Percentiles rank a stretch among this genome's conserved stretches.
These are phyloP conservation scores for Strix aluco DNA, from an alignment of 2,113 vertebrate species.

Conservation along the genomic window DNA sequence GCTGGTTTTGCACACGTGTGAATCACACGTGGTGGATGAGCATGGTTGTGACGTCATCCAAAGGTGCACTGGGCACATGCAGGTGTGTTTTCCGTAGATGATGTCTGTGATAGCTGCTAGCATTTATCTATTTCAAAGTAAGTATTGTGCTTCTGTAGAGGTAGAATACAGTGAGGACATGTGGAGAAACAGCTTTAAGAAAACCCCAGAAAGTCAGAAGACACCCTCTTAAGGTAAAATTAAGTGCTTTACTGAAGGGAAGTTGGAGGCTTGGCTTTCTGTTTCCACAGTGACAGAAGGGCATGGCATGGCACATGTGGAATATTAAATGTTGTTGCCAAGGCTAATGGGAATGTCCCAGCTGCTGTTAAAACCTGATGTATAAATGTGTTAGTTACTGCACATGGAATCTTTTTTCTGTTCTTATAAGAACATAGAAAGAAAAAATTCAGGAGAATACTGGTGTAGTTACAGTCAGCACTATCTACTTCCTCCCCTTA, in stretches of 20 bases:
- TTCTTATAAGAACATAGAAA: neutral
- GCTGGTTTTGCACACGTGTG: rapidly evolving
- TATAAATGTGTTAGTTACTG: neutral
- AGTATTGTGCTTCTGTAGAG: neutral
- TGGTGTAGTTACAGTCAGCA: neutral
- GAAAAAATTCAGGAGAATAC: neutral
- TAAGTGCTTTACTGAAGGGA: neutral
- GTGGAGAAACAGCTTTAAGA: neutral
- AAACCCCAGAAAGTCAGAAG: neutral
- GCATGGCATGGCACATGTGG: neutral
- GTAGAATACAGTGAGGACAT: neutral
- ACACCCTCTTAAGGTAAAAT: neutral
- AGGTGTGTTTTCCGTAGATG: neutral
- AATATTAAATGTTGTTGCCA: neutral
- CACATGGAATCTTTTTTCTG: neutral
- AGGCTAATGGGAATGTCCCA: neutral
- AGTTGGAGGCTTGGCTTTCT: neutral
- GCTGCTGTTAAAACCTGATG: neutral
- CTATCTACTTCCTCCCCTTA: neutral
- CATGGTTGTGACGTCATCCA: neutral
- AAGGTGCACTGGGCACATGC: neutral
- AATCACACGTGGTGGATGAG: neutral
- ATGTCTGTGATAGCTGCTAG: neutral
- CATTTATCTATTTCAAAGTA: neutral
- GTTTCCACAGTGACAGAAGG: neutral